A percentile compares a stretch with the other conserved stretches of the same genome.
Evolutionary conservation across 2,113 vertebrate genomes (phyloP).

Genomic region (Motacilla alba): DNA sequence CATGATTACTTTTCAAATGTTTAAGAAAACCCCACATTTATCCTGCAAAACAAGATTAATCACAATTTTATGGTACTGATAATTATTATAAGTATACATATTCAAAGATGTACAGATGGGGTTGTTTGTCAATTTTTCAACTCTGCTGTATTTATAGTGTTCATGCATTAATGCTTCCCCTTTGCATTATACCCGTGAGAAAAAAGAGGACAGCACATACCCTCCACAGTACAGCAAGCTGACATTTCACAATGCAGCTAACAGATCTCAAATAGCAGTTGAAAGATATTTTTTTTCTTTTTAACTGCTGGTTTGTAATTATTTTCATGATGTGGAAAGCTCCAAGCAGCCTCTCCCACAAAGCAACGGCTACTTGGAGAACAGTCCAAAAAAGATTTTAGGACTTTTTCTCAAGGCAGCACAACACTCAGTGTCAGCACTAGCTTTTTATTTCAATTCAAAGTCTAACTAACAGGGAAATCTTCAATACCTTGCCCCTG

Average conservation of each 20-base stretch:
- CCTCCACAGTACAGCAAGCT: background rate
- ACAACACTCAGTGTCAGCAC: background rate
- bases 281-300: background rate
- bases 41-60: background rate
- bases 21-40: background rate
- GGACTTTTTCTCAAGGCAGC: background rate
- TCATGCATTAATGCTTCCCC: background rate
- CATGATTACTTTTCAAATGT: background rate
- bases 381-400: background rate
- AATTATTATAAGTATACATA: background rate
- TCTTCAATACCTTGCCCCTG: background rate
- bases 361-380: background rate
- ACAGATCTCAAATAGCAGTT: background rate
- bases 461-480: background rate
- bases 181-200: background rate
- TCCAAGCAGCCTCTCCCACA: background rate
- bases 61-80: background rate
- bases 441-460: background rate
- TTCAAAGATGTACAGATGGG: background rate
- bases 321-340: background rate
- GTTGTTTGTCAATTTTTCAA: background rate
- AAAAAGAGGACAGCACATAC: background rate
- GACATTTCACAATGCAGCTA: background rate
- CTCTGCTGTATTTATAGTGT: background rate
- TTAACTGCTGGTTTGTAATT: background rate